Evolutionary conservation across 2,797 vertebrate genomes (phyloP).

Genomic region (Loris lydekkerianus): DNA sequence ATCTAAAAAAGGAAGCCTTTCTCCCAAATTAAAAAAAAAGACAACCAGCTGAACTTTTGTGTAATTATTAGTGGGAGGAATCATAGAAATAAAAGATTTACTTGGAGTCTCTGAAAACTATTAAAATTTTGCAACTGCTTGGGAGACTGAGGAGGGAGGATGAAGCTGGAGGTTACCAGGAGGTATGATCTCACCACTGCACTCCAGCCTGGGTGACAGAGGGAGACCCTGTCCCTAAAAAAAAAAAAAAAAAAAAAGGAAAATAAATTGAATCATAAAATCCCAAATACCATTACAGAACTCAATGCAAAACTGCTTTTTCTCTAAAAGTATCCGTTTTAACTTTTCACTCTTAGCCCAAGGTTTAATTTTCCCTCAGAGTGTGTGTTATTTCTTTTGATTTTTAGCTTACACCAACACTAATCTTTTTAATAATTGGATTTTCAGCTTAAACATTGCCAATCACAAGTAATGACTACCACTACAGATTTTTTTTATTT

Average conservation of each 20-base stretch:
- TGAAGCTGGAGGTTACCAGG: background rate
- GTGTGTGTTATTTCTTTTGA: conserved; percentile 1
- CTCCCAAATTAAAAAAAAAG: background rate
- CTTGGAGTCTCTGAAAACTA: conserved; percentile 46
- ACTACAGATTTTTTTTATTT: conserved; percentile 41
- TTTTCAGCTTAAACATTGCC: conserved; percentile 44
- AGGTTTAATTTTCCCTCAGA: conserved; percentile 36
- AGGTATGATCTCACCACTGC: background rate
- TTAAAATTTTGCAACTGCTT: conserved; percentile 2
- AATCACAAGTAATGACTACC: background rate
- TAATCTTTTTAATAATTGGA: background rate
- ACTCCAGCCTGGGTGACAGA: background rate
- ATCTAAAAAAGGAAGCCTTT: conserved; percentile 30
- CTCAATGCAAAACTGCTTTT: background rate
- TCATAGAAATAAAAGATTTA: background rate
- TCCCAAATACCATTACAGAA: background rate
- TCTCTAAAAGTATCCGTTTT: conserved; percentile 26
- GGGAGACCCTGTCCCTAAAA: background rate
- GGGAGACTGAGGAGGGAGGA: background rate
- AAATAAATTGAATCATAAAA: conserved; percentile 5
- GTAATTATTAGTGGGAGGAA: conserved; percentile 8
- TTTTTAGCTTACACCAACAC: conserved; percentile 36
- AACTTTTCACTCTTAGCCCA: background rate
- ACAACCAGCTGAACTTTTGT: background rate
- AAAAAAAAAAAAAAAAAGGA: too few relatives aligned